A percentile compares a stretch with the other conserved stretches of the same genome.
Conservation (phyloP, 2,888 invertebrate species). For the Coenonympha glycerion region DNA sequence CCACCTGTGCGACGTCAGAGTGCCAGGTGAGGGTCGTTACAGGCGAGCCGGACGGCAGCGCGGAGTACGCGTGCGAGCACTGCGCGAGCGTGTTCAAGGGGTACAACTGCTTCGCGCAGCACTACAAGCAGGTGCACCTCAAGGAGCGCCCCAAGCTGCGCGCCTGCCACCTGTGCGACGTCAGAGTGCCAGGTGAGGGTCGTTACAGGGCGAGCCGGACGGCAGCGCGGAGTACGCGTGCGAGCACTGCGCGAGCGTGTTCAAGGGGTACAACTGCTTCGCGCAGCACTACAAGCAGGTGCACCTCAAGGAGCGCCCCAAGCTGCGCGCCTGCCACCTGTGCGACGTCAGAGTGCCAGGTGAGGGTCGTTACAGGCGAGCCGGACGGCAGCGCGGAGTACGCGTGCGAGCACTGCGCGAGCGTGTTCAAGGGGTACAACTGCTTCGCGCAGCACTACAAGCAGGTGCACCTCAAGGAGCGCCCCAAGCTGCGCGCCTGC, state of each 20-base stretch:
- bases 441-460: slow-evolving; percentile 44
- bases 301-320: too few relatives aligned
- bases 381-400: slow-evolving; percentile 21
- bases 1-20: slow-evolving; percentile 40
- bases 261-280: too few relatives aligned
- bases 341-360: too few relatives aligned
- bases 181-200: too few relatives aligned
- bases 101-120: slow-evolving; percentile 41
- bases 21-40: slow-evolving; percentile 30
- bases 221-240: too few relatives aligned
- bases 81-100: slow-evolving; percentile 38
- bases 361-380: too few relatives aligned
- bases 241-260: too few relatives aligned
- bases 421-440: slow-evolving; percentile 36
- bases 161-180: slow-evolving; percentile 43
- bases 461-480: slow-evolving; percentile 43
- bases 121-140: slow-evolving; percentile 44
- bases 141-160: slow-evolving; percentile 39
- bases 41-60: slow-evolving; percentile 20
- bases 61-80: slow-evolving; percentile 34
- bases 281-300: too few relatives aligned
- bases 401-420: slow-evolving; percentile 39
- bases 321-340: too few relatives aligned
- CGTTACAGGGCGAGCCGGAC: too few relatives aligned
- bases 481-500: slow-evolving; percentile 41